These are phyloP conservation scores for Bombus superbus DNA, from an alignment of 1,140 invertebrate genomes.

Conservation along the genomic window DNA sequence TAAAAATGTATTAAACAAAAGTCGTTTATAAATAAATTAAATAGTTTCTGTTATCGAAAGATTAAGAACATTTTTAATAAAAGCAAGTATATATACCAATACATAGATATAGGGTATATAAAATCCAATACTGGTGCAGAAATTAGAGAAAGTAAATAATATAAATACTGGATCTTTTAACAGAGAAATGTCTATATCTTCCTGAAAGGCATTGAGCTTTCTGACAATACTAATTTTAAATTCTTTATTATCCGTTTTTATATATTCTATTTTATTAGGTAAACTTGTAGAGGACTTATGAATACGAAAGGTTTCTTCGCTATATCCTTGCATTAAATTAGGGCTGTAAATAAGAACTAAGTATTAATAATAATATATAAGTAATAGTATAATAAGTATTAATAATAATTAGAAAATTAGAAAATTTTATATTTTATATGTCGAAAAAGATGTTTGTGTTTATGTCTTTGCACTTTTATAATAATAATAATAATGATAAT, in stretches of 20 bases:
- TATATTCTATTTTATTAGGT: conserved; percentile 58
- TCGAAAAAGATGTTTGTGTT: background rate
- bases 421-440: background rate
- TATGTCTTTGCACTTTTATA: background rate
- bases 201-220: conserved; percentile 86
- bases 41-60: background rate
- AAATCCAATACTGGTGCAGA: conserved; percentile 97
- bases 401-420: background rate
- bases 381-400: too few relatives aligned
- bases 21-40: background rate
- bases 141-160: conserved; percentile 96
- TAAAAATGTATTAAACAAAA: background rate
- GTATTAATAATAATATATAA: conserved; percentile 2
- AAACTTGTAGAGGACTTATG: conserved; percentile 62
- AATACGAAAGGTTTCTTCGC: conserved; percentile 57
- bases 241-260: conserved; percentile 59
- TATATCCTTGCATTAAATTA: conserved; percentile 50
- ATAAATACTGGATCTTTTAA: conserved; percentile 94
- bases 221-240: conserved; percentile 84
- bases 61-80: too few relatives aligned
- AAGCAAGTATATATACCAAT: conserved; percentile 79
- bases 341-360: conserved; percentile 56
- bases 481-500: background rate
- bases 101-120: conserved; percentile 96
- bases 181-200: conserved; percentile 94